Percentiles rank a stretch among this genome's conserved stretches.
Conservation (phyloP, 2,888 invertebrate species). For the Cephus pygmeus region DNA sequence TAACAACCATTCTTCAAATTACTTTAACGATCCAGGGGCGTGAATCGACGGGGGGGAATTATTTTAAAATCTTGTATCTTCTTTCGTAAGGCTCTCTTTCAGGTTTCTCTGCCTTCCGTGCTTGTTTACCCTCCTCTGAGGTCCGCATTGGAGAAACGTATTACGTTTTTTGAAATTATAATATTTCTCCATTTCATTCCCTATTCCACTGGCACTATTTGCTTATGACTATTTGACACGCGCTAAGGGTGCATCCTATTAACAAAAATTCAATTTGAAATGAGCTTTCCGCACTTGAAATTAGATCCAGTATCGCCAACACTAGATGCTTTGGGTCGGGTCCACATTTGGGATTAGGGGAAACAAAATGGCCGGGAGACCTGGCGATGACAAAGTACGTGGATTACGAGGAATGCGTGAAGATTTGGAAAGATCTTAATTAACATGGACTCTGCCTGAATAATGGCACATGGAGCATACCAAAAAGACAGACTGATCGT, state of each 20-base stretch:
- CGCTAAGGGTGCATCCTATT: conserved; percentile 47
- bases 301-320: not conserved
- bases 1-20: not conserved
- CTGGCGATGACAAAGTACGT: not conserved
- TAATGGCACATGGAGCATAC: not conserved
- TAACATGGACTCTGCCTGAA: not conserved
- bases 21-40: not conserved
- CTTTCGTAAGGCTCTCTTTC: not conserved
- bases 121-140: conserved; percentile 24
- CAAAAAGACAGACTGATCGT: not conserved
- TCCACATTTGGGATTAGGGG: not conserved
- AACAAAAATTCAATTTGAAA: conserved; percentile 42
- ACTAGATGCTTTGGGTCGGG: not conserved
- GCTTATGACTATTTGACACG: conserved; percentile 39
- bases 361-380: not conserved
- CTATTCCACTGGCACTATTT: conserved; percentile 29
- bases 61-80: not conserved
- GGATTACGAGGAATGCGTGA: not conserved
- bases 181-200: not conserved
- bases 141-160: conserved; percentile 25
- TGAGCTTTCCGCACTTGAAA: not conserved
- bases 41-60: not conserved
- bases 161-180: conserved; percentile 19
- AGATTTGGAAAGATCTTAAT: not conserved
- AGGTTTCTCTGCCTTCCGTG: conserved; percentile 21